Conservation (phyloP, 2,888 invertebrate genomes). For the Tolmerus cingulatus region DNA sequence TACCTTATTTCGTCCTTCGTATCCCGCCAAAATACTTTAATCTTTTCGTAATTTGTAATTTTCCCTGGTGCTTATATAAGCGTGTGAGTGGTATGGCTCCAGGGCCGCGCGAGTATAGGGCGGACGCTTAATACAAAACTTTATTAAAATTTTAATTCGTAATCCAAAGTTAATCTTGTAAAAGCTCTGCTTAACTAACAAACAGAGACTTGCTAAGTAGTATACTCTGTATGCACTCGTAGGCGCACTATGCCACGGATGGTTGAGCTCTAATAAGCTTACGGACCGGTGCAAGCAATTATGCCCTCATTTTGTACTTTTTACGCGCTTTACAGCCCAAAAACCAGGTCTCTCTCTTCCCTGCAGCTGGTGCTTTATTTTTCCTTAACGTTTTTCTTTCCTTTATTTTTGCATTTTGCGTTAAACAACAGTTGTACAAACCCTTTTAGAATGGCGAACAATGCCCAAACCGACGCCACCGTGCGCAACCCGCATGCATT, state of each 20-base stretch:
- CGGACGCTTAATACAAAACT: not conserved
- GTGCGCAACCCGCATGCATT: not conserved
- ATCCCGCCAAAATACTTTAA: not conserved
- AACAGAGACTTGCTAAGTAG: conserved; percentile 12
- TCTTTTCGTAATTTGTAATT: conserved; percentile 20
- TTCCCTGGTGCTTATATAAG: not conserved
- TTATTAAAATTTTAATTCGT: conserved; percentile 33
- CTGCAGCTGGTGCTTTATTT: not conserved
- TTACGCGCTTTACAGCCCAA: not conserved
- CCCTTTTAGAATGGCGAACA: not conserved
- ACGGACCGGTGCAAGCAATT: conserved; percentile 14
- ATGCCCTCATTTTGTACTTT: conserved; percentile 4
- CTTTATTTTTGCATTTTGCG: conserved; percentile 7
- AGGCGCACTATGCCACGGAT: not conserved
- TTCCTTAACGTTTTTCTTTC: not conserved
- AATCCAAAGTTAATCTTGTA: conserved; percentile 19
- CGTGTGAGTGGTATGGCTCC: not conserved
- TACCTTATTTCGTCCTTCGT: not conserved
- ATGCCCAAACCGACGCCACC: not conserved
- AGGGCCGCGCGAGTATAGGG: not conserved
- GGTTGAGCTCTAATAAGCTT: conserved; percentile 11
- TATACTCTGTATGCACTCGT: not conserved
- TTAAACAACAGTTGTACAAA: conserved; percentile 8
- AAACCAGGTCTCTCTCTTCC: not conserved
- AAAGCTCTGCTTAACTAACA: conserved; percentile 30